Conservation (phyloP, 1,140 invertebrate genomes). For the Diprion similis region DNA sequence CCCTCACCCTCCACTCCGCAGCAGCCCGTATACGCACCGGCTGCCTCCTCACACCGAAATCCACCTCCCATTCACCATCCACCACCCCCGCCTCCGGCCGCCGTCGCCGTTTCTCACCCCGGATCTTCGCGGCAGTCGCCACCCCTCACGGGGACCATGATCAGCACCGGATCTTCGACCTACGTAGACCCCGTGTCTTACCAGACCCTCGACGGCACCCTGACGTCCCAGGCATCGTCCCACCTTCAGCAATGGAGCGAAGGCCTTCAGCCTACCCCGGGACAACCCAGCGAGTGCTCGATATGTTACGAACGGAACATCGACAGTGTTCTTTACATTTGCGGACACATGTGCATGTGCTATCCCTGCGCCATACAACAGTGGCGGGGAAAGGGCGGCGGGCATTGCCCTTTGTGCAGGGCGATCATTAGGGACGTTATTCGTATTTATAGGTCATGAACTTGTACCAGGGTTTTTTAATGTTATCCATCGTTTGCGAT, state of each 20-base stretch:
- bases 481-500: neutral
- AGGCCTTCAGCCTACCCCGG: constrained; percentile 51
- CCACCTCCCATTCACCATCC: constrained; percentile 23
- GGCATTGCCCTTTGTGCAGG: constrained; percentile 93
- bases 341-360: constrained; percentile 99
- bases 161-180: constrained; percentile 62
- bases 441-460: constrained; percentile 89
- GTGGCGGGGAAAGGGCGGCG: constrained; percentile 87
- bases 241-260: constrained; percentile 59
- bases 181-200: constrained; percentile 61
- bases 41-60: constrained; percentile 32
- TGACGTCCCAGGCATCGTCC: constrained; percentile 45
- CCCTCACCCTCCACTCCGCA: constrained; percentile 51
- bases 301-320: constrained; percentile 94
- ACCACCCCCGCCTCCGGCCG: constrained; percentile 25
- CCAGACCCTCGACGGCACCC: constrained; percentile 48
- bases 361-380: constrained; percentile 94
- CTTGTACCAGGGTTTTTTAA: neutral
- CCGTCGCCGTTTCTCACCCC: constrained; percentile 32
- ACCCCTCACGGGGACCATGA: constrained; percentile 53
- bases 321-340: constrained; percentile 94
- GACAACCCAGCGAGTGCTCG: constrained; percentile 78
- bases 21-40: constrained; percentile 36
- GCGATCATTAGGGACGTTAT: constrained; percentile 94
- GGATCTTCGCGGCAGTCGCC: constrained; percentile 42